A percentile compares a stretch with the other conserved stretches of the same genome.
phyloP scores from a whole-genome alignment of 2,113 vertebrate species.

The Varanus salvator region DNA sequence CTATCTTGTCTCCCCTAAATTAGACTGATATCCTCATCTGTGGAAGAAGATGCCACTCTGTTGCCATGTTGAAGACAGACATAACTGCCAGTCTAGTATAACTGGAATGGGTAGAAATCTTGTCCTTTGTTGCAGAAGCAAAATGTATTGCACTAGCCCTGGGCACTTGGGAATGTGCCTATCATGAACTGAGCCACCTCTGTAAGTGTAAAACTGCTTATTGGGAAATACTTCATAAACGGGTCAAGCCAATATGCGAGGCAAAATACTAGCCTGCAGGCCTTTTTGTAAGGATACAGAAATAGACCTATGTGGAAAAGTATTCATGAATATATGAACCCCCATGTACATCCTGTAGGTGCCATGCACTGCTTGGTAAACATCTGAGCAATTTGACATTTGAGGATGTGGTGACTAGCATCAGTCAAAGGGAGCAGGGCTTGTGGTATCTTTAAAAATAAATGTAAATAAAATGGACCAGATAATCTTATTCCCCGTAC shows the following conservation, averaged over 20 bases:
- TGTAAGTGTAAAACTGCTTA: no score
- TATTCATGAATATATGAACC: neutral
- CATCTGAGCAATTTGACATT: neutral
- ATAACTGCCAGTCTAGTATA: no score
- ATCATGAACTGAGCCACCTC: neutral
- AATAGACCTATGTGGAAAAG: neutral
- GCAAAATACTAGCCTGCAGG: no score
- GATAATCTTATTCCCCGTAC: conserved; percentile 28
- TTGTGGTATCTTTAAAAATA: neutral
- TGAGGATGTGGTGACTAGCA: neutral
- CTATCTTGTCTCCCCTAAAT: no score
- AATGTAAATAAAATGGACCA: neutral
- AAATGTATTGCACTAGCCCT: no score
- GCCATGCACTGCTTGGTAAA: neutral
- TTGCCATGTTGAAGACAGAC: no score
- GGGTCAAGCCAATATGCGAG: neutral
- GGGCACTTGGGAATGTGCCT: no score
- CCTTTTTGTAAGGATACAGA: neutral
- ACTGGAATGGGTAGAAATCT: no score
- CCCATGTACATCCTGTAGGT: neutral
- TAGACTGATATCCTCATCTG: no score
- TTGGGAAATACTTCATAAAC: neutral
- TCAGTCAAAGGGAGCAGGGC: neutral
- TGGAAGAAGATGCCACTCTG: no score
- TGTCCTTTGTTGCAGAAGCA: no score